Evolutionary conservation across 1,140 invertebrate species (phyloP).

Genomic region (Lucilia cuprina): DNA sequence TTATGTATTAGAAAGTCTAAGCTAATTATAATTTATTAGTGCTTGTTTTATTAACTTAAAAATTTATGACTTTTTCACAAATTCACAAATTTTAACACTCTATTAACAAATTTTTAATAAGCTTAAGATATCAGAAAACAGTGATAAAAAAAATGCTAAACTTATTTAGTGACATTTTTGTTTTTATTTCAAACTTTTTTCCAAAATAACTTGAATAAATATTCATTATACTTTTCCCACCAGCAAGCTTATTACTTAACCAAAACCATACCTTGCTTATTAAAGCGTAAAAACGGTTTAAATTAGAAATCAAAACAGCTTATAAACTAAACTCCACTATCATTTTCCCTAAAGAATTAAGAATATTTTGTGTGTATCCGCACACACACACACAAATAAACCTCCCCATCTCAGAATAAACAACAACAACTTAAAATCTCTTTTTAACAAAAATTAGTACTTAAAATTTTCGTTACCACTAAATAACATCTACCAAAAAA

Average conservation of each 20-base stretch:
- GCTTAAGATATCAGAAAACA: too few relatives aligned
- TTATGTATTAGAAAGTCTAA: not conserved
- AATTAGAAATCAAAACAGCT: slow-evolving; percentile 2
- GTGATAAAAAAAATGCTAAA: too few relatives aligned
- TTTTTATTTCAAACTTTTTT: too few relatives aligned
- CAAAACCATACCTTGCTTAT: not conserved
- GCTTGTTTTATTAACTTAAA: too few relatives aligned
- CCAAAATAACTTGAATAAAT: too few relatives aligned
- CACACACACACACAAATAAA: not conserved
- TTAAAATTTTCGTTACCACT: not conserved
- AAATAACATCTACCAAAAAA: not conserved
- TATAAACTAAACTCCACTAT: not conserved
- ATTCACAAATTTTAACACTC: too few relatives aligned
- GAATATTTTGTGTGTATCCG: not conserved
- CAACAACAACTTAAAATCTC: not conserved
- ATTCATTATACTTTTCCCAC: too few relatives aligned
- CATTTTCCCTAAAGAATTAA: not conserved
- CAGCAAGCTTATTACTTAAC: not conserved
- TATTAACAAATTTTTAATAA: too few relatives aligned
- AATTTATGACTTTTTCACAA: too few relatives aligned
- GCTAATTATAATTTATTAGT: too few relatives aligned
- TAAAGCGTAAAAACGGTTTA: not conserved
- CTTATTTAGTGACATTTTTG: too few relatives aligned
- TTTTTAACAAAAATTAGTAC: not conserved
- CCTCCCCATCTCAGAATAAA: too few relatives aligned